Evolutionary conservation across 2,888 invertebrate species (phyloP).

Genomic region (Nephrotoma flavescens): DNA sequence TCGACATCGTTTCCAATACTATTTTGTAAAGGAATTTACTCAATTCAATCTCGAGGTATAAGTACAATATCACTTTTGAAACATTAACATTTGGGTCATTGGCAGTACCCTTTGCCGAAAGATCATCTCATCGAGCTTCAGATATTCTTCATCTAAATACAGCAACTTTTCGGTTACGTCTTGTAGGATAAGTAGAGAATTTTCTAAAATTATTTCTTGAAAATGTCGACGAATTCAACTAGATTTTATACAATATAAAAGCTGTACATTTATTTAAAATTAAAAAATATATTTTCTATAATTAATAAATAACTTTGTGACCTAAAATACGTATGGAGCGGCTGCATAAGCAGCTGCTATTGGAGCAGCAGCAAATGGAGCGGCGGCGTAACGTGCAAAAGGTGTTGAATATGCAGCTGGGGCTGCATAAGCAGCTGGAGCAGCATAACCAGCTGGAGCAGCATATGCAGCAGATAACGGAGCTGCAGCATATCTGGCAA

Average conservation of each 20-base stretch:
- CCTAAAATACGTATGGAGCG: constrained; percentile 9
- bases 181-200: too few species aligned
- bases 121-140: too few species aligned
- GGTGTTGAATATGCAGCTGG: constrained; percentile 9
- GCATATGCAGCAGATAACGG: constrained; percentile 10
- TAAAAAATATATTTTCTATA: neutral
- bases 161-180: too few species aligned
- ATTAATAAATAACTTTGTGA: neutral
- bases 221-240: too few species aligned
- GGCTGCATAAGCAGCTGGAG: constrained; percentile 10
- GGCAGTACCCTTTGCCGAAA: too few species aligned
- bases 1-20: too few species aligned
- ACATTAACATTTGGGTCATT: too few species aligned
- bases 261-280: neutral
- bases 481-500: constrained; percentile 10
- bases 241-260: neutral
- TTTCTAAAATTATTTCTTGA: too few species aligned
- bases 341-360: constrained; percentile 2
- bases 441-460: constrained; percentile 9
- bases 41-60: too few species aligned
- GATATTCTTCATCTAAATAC: too few species aligned
- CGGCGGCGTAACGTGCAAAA: constrained; percentile 9
- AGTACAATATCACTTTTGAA: too few species aligned
- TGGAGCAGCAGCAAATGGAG: constrained; percentile 10
- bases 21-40: too few species aligned